phyloP scores from a whole-genome alignment of 23 tunicate species.

The Trididemnum clinides region DNA sequence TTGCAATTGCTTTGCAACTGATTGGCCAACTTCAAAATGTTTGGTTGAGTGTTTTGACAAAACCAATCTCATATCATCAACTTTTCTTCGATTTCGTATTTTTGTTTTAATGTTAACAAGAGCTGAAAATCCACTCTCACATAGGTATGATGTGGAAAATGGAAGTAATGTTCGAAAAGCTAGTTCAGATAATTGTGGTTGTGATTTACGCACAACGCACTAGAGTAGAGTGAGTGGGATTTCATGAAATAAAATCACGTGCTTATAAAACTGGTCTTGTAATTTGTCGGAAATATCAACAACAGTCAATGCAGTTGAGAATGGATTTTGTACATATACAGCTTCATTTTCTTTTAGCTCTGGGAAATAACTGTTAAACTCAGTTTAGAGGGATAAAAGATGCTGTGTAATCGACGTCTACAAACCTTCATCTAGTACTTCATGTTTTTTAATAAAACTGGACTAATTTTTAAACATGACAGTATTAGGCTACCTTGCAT shows the following conservation, averaged over 20 bases:
- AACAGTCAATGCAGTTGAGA: conserved; percentile 1
- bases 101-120: conserved; percentile 46
- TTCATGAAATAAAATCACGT: background rate
- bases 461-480: background rate
- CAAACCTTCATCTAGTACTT: background rate
- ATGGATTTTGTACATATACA: background rate
- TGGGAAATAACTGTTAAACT: background rate
- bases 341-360: background rate
- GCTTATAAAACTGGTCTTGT: background rate
- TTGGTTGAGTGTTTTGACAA: too few species aligned
- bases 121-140: conserved; percentile 45
- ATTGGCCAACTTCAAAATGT: too few species aligned
- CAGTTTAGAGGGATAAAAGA: background rate
- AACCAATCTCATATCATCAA: too few species aligned
- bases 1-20: too few species aligned
- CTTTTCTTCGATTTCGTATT: conserved; percentile 25
- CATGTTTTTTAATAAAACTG: background rate
- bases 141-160: conserved; percentile 16
- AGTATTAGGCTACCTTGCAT: too few species aligned
- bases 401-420: background rate
- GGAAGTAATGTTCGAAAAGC: background rate
- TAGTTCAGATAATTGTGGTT: background rate
- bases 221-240: background rate
- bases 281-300: background rate
- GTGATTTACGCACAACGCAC: background rate